Percentiles rank a stretch among this genome's conserved stretches.
Evolutionary conservation across 2,113 vertebrate species (phyloP).

Genomic region (Anoura caudifer): DNA sequence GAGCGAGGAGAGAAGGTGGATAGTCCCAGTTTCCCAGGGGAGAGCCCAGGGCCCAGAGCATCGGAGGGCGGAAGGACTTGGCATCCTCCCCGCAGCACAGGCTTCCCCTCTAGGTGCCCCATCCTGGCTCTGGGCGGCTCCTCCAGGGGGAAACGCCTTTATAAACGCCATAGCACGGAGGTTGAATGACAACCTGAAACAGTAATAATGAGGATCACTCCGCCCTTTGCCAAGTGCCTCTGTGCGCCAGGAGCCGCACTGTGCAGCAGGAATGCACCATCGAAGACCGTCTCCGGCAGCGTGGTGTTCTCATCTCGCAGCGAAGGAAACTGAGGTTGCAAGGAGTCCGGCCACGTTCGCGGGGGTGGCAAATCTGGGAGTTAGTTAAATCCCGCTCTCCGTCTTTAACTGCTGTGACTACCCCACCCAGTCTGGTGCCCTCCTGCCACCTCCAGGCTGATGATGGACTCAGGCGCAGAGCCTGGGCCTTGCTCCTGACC

Average conservation of each 20-base stretch:
- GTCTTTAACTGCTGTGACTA: not conserved
- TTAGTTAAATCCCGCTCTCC: not conserved
- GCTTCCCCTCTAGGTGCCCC: no score
- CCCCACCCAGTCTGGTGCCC: not conserved
- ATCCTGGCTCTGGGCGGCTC: not conserved
- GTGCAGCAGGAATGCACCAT: fast-evolving
- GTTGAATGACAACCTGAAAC: fast-evolving
- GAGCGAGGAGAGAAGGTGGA: not conserved
- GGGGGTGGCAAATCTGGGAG: not conserved
- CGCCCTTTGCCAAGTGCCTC: fast-evolving
- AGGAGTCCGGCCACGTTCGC: not conserved
- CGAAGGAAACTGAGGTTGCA: not conserved
- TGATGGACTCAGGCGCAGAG: not conserved
- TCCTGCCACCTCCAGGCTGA: not conserved
- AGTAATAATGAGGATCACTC: fast-evolving
- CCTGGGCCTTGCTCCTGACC: not conserved
- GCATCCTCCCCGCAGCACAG: no score
- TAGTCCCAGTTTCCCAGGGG: not conserved
- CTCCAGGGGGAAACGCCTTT: not conserved
- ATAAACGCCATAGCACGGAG: not conserved
- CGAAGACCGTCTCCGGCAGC: fast-evolving
- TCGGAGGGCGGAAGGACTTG: no score
- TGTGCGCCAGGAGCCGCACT: not conserved
- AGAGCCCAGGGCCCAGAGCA: not conserved
- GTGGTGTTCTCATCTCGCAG: not conserved